These are phyloP conservation scores for Scyliorhinus canicula DNA, from an alignment of 2,797 vertebrate genomes.

Conservation along the genomic window DNA sequence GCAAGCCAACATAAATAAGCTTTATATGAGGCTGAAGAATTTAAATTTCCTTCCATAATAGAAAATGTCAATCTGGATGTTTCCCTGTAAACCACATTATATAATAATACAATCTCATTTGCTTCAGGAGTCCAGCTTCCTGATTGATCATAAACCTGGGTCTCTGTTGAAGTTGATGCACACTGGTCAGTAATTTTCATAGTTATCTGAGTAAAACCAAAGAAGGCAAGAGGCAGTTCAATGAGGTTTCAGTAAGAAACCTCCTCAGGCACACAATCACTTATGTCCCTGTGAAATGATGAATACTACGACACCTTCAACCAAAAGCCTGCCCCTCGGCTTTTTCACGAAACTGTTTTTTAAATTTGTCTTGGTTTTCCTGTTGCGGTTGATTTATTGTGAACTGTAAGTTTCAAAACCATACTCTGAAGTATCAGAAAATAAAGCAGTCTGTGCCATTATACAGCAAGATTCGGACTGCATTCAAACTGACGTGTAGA, in stretches of 20 bases:
- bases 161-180: neutral
- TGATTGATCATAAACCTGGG: neutral
- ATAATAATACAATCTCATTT: conserved; percentile 35
- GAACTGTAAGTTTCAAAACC: neutral
- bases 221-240: neutral
- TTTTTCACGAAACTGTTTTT: neutral
- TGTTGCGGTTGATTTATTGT: neutral
- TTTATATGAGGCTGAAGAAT: conserved; percentile 13
- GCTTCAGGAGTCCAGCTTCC: neutral
- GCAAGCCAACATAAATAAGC: conserved; percentile 26
- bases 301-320: neutral
- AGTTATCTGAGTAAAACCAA: neutral
- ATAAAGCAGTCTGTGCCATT: neutral
- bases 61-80: conserved; percentile 36
- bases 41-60: conserved; percentile 21
- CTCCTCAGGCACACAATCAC: neutral
- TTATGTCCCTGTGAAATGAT: neutral
- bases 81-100: conserved; percentile 21
- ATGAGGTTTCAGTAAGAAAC: neutral
- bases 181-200: neutral
- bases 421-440: neutral
- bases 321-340: neutral
- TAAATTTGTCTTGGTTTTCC: neutral
- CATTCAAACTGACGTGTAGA: neutral
- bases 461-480: neutral